Conservation (phyloP, 2,113 vertebrate species). For the Condylura cristata region DNA sequence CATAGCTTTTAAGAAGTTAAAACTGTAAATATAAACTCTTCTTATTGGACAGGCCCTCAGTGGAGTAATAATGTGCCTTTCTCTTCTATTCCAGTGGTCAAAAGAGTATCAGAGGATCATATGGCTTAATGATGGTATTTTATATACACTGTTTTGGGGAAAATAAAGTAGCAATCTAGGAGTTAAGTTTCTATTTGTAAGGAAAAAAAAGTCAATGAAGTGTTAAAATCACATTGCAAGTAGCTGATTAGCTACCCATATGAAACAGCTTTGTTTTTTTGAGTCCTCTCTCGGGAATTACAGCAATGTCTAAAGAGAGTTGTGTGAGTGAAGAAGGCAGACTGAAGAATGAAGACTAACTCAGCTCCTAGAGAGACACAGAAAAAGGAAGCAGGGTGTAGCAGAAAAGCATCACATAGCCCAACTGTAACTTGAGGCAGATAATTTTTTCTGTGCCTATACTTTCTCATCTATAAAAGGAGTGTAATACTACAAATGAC, state of each 20-base stretch:
- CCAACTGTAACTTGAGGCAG: background rate
- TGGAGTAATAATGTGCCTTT: background rate
- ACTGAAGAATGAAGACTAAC: background rate
- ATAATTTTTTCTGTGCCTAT: background rate
- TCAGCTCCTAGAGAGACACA: background rate
- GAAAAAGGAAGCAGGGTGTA: background rate
- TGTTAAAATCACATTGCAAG: background rate
- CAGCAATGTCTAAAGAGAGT: background rate
- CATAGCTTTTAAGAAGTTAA: background rate
- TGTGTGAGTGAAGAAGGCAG: background rate
- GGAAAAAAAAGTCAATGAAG: background rate
- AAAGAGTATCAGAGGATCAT: background rate
- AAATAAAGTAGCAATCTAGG: conserved; percentile 2
- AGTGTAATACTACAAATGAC: background rate
- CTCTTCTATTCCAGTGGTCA: background rate
- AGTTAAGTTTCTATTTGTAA: background rate
- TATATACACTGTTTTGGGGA: background rate
- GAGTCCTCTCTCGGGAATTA: background rate
- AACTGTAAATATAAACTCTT: background rate
- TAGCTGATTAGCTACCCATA: background rate
- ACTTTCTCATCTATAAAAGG: background rate
- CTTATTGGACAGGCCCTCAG: background rate
- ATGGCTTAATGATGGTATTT: background rate
- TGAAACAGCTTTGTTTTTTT: background rate
- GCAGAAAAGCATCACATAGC: background rate